These are phyloP conservation scores for Raja brachyura DNA, from an alignment of 2,113 vertebrate genomes.

Conservation along the genomic window DNA sequence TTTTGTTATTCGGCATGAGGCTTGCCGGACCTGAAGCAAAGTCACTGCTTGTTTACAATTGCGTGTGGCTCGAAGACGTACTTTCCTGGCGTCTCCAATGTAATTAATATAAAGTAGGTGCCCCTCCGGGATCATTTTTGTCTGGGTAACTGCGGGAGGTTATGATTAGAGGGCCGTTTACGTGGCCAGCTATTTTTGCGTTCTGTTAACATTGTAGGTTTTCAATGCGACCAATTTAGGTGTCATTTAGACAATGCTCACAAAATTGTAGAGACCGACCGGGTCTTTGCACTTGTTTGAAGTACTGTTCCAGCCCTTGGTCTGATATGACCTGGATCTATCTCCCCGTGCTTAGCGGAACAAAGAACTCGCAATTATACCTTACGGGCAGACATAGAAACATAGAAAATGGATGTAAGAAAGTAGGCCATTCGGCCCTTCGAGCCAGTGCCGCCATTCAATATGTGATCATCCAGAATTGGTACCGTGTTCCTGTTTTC, in stretches of 20 bases:
- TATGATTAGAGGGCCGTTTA: constrained; percentile 30
- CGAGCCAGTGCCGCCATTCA: too few relatives aligned
- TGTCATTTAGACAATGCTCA: not conserved
- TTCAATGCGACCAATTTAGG: constrained; percentile 16
- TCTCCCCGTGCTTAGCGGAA: not conserved
- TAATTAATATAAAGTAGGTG: constrained; percentile 69
- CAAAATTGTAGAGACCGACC: not conserved
- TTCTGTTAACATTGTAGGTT: constrained; percentile 9
- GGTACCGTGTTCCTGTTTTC: too few relatives aligned
- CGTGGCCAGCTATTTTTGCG: not conserved
- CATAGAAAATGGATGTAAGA: too few relatives aligned
- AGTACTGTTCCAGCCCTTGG: not conserved
- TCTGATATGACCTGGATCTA: not conserved
- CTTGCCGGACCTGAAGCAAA: constrained; percentile 41
- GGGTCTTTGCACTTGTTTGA: not conserved
- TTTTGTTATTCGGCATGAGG: constrained; percentile 41
- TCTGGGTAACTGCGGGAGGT: constrained; percentile 35
- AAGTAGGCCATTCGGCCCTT: too few relatives aligned
- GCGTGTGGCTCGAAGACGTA: constrained; percentile 61
- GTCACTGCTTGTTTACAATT: constrained; percentile 44
- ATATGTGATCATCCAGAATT: too few relatives aligned
- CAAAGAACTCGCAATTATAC: not conserved
- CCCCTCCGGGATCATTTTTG: constrained; percentile 43
- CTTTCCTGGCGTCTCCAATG: constrained; percentile 62
- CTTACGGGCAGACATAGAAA: too few relatives aligned